These are phyloP conservation scores for Helicoverpa assulta DNA, from an alignment of 2,888 invertebrate species.

Conservation along the genomic window DNA sequence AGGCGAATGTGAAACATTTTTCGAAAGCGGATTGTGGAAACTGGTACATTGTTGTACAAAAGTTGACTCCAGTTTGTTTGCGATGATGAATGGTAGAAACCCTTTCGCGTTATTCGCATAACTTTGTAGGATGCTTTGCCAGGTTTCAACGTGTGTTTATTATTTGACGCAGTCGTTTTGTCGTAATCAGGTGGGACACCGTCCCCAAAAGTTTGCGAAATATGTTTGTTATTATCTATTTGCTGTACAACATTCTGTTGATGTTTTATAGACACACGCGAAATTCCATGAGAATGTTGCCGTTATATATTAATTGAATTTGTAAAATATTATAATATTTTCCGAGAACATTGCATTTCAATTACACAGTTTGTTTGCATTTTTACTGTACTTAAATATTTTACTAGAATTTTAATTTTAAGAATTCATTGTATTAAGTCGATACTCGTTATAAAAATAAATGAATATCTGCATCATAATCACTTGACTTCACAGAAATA, in stretches of 20 bases:
- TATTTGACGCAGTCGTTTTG: slow-evolving; percentile 28
- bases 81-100: slow-evolving; percentile 54
- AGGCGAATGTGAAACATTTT: slow-evolving; percentile 60
- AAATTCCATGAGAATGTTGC: background rate
- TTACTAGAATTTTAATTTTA: too few species aligned
- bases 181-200: slow-evolving; percentile 29
- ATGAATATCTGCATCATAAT: too few species aligned
- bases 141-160: slow-evolving; percentile 36
- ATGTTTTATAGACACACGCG: background rate
- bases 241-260: background rate
- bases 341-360: background rate
- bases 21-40: slow-evolving; percentile 58
- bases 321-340: too few species aligned
- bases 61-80: slow-evolving; percentile 61
- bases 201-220: slow-evolving; percentile 24
- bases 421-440: too few species aligned
- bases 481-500: background rate
- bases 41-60: slow-evolving; percentile 58
- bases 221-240: slow-evolving; percentile 24
- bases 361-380: background rate
- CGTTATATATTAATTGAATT: background rate
- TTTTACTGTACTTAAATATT: too few species aligned
- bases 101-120: slow-evolving; percentile 51
- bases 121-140: slow-evolving; percentile 25
- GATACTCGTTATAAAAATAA: too few species aligned